phyloP scores from a whole-genome alignment of 2,797 vertebrate genomes.

The Catamblyrhynchus diadema region DNA sequence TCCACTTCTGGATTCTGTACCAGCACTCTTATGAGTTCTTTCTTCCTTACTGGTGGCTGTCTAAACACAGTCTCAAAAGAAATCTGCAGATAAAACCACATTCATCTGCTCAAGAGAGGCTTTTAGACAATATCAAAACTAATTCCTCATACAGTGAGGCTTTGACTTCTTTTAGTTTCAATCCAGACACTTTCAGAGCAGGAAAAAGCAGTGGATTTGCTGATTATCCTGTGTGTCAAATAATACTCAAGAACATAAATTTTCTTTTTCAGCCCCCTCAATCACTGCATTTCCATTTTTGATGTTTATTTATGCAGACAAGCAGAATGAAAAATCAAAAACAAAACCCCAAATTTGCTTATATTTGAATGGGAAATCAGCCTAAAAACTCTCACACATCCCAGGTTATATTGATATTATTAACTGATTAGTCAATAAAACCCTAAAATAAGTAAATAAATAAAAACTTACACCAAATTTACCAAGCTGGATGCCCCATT shows the following conservation, averaged over 20 bases:
- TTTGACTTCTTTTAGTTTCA: background rate
- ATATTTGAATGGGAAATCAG: background rate
- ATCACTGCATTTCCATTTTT: background rate
- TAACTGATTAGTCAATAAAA: background rate
- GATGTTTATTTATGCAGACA: background rate
- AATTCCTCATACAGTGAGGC: background rate
- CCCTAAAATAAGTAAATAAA: background rate
- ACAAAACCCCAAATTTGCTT: fast-evolving
- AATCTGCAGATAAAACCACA: conserved; percentile 78
- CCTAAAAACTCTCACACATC: background rate
- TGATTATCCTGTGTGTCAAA: background rate
- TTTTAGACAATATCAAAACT: background rate
- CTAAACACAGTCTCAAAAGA: conserved; percentile 92
- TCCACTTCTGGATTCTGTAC: conserved; percentile 86
- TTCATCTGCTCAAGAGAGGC: background rate
- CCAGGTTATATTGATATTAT: background rate
- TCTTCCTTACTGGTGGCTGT: conserved; percentile 84
- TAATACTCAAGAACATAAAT: background rate
- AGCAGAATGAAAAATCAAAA: background rate
- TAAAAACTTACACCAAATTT: conserved; percentile 84
- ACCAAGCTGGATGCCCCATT: conserved; percentile 89
- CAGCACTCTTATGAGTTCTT: conserved; percentile 83
- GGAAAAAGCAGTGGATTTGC: background rate
- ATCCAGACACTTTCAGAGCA: background rate
- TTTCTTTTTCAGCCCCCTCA: background rate